These are phyloP conservation scores for Pluvialis apricaria DNA, from an alignment of 2,113 vertebrate species.

Conservation along the genomic window DNA sequence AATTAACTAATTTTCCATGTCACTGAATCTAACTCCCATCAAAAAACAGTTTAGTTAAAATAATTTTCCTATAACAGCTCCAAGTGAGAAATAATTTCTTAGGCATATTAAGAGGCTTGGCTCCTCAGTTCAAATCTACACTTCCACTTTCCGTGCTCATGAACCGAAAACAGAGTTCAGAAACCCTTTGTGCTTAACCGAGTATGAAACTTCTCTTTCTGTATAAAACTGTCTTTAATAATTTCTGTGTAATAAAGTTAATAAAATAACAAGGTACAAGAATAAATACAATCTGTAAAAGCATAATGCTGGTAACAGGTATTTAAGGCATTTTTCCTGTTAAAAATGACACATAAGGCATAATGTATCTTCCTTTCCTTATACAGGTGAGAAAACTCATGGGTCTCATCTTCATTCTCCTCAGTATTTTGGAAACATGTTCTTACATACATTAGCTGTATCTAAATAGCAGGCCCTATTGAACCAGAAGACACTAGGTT, in stretches of 20 bases:
- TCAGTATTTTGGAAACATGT: background rate
- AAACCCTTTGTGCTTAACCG: background rate
- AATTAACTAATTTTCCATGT: background rate
- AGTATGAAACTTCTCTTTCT: background rate
- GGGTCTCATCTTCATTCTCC: background rate
- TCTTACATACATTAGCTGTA: background rate
- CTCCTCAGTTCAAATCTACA: background rate
- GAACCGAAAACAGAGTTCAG: background rate
- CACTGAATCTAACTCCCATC: background rate
- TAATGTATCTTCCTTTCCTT: background rate
- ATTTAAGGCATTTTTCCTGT: background rate
- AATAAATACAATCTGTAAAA: background rate
- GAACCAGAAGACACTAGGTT: background rate
- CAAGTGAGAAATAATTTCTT: background rate
- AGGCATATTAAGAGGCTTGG: background rate
- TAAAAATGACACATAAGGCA: background rate
- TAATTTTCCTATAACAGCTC: background rate
- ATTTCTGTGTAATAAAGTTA: background rate
- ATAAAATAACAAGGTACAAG: background rate
- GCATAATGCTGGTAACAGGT: background rate
- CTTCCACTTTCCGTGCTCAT: background rate
- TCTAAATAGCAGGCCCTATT: background rate
- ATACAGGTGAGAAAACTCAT: background rate
- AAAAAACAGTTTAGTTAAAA: background rate
- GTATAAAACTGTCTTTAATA: background rate